Conservation (phyloP, 2,797 vertebrate genomes). For the Thripadectes ignobilis region DNA sequence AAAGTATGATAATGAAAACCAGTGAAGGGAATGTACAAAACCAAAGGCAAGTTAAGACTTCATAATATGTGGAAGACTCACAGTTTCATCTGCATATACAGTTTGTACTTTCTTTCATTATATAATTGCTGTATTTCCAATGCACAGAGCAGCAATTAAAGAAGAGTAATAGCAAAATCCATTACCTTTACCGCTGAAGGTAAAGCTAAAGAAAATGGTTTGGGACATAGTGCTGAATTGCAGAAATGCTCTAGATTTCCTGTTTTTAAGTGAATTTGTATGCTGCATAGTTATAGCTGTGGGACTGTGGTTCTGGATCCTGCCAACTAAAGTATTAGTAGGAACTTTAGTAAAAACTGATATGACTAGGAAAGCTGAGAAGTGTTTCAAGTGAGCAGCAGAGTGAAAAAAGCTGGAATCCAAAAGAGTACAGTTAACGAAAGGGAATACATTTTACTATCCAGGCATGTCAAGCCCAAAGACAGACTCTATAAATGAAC, state of each 20-base stretch:
- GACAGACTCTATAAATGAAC: not conserved
- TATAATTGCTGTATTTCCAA: not conserved
- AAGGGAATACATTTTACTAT: not conserved
- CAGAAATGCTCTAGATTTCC: not conserved
- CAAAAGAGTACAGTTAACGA: not conserved
- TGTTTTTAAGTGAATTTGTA: not conserved
- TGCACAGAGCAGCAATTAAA: not conserved
- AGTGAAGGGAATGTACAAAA: not conserved
- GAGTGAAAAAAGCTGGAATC: not conserved
- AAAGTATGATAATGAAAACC: constrained; percentile 16
- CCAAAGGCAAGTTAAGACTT: constrained; percentile 15
- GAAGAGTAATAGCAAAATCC: not conserved
- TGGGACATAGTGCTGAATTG: not conserved
- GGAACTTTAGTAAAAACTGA: not conserved
- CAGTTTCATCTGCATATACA: not conserved
- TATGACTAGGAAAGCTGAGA: not conserved
- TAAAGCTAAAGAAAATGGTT: not conserved
- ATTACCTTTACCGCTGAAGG: not conserved
- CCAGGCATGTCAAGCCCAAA: not conserved
- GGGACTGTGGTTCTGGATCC: not conserved
- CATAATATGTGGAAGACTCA: not conserved
- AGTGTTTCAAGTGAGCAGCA: not conserved
- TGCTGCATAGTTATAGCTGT: not conserved
- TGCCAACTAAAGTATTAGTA: not conserved
- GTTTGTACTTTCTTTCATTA: not conserved